phyloP scores from a whole-genome alignment of 2,113 vertebrate genomes.

The Prochilodus magdalenae region DNA sequence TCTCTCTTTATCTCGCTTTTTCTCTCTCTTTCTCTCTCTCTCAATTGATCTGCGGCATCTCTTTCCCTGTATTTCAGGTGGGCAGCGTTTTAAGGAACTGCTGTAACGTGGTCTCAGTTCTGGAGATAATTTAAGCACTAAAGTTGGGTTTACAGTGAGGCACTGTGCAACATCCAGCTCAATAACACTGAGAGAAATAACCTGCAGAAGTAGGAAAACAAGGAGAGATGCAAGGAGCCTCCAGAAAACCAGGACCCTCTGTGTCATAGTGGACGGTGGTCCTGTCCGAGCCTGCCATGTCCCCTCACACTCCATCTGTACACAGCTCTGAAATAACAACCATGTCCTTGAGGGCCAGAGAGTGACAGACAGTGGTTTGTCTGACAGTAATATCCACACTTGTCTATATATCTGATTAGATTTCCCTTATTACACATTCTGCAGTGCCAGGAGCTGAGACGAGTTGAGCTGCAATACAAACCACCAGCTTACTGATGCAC shows the following conservation, averaged over 20 bases:
- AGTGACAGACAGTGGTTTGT: slow-evolving; percentile 10
- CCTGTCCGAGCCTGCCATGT: not conserved
- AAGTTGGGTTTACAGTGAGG: not conserved
- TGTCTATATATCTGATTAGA: slow-evolving; percentile 22
- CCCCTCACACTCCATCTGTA: not conserved
- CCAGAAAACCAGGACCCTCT: not conserved
- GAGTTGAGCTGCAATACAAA: slow-evolving; percentile 2
- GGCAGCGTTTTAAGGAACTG: not conserved
- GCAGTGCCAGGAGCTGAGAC: slow-evolving; percentile 48
- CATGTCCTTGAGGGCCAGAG: not conserved
- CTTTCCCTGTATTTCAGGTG: not conserved
- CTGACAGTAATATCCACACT: slow-evolving; percentile 1
- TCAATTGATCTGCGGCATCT: too few species aligned
- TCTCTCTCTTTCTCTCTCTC: too few species aligned
- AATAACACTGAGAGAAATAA: not conserved
- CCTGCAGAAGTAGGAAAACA: not conserved
- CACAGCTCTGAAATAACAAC: not conserved
- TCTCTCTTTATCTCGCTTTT: too few species aligned
- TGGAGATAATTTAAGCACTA: too few species aligned
- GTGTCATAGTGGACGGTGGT: not conserved
- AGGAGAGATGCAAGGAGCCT: not conserved
- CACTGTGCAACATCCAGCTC: not conserved
- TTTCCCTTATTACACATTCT: slow-evolving; percentile 57
- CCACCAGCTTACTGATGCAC: slow-evolving; percentile 15
- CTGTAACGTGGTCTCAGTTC: too few species aligned